A percentile compares a stretch with the other conserved stretches of the same genome.
Evolutionary conservation across 2,797 vertebrate genomes (phyloP).

Genomic region (Brotogeris chrysoptera): DNA sequence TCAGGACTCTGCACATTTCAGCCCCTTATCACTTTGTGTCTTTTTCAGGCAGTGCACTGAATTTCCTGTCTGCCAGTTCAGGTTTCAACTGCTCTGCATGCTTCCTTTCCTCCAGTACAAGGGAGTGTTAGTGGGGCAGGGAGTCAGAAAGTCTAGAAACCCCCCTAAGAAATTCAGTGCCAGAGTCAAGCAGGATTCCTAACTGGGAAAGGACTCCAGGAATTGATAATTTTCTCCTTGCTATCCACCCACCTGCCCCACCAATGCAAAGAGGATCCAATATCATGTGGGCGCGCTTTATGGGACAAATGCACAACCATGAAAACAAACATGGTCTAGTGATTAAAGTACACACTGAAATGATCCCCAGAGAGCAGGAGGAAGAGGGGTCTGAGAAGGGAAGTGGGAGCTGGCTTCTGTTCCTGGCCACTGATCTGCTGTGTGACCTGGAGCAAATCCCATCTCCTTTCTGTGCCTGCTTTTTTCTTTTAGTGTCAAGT

Average conservation of each 20-base stretch:
- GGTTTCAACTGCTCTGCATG: background rate
- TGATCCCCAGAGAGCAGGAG: background rate
- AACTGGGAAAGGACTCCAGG: background rate
- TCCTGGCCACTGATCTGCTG: conserved; percentile 30
- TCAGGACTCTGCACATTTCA: background rate
- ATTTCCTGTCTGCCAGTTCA: background rate
- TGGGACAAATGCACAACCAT: background rate
- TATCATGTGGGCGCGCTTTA: background rate
- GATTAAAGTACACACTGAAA: background rate
- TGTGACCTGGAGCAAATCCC: conserved; percentile 55
- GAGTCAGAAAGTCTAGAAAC: background rate
- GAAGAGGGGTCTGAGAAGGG: conserved; percentile 46
- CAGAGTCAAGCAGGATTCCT: background rate
- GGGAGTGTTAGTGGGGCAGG: background rate
- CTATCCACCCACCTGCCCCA: background rate
- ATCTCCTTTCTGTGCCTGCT: background rate
- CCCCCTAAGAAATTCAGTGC: background rate
- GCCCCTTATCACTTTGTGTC: background rate
- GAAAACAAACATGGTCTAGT: conserved; percentile 30
- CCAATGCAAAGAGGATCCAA: background rate
- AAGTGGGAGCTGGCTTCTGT: conserved; percentile 57
- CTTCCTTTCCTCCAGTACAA: background rate
- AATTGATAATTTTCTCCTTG: background rate
- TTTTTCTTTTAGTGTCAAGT: background rate
- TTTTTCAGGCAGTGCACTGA: background rate